phyloP scores from a whole-genome alignment of 2,797 vertebrate genomes.

The Helarctos malayanus region DNA sequence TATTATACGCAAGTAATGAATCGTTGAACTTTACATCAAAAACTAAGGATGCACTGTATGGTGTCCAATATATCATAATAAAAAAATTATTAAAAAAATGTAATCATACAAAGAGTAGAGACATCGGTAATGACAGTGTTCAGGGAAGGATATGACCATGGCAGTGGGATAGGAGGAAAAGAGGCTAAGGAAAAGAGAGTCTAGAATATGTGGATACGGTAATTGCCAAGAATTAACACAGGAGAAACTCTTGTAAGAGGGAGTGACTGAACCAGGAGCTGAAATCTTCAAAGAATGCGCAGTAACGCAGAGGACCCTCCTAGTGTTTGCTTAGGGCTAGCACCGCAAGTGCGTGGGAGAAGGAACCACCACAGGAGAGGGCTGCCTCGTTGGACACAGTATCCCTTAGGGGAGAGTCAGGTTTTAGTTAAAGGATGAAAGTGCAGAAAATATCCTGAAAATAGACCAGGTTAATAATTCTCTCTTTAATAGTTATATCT shows the following conservation, averaged over 20 bases:
- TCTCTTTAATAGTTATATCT: conserved; percentile 8
- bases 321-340: neutral
- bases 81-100: neutral
- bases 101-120: neutral
- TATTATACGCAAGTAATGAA: too few species aligned
- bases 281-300: neutral
- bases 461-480: neutral
- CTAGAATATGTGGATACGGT: neutral
- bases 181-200: neutral
- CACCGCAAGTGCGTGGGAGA: neutral
- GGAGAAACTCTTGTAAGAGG: neutral
- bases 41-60: too few species aligned
- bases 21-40: too few species aligned
- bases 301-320: neutral
- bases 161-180: neutral
- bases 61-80: too few species aligned
- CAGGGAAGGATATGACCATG: neutral
- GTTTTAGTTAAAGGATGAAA: neutral
- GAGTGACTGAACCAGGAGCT: neutral
- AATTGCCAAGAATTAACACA: neutral
- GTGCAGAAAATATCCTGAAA: neutral
- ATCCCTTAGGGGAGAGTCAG: neutral
- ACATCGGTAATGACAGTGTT: neutral
- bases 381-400: neutral
- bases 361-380: too few species aligned